Percentiles rank a stretch among this genome's conserved stretches.
Conservation (phyloP, 2,888 invertebrate genomes). For the Philereme transversata region DNA sequence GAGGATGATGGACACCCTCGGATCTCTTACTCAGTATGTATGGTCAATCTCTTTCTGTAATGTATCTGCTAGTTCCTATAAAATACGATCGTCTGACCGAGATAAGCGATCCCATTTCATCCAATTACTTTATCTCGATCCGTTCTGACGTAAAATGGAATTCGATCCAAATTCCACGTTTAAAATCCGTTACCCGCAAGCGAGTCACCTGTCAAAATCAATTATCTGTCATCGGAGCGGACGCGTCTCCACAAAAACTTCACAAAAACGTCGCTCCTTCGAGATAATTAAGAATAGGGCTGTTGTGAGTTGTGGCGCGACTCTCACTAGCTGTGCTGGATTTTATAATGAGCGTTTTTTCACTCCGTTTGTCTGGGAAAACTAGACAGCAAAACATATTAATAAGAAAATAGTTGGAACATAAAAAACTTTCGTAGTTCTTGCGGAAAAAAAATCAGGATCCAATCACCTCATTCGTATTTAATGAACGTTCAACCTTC, state of each 20-base stretch:
- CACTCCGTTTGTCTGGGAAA: slow-evolving; percentile 7
- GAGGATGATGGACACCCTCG: too few species aligned
- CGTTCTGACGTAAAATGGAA: slow-evolving; percentile 26
- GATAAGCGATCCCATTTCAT: slow-evolving; percentile 19
- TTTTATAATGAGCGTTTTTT: slow-evolving; percentile 16
- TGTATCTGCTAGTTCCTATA: not conserved
- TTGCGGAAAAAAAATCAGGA: slow-evolving; percentile 3
- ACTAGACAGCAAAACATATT: slow-evolving; percentile 4
- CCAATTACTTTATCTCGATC: slow-evolving; percentile 23
- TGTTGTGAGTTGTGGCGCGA: slow-evolving; percentile 15
- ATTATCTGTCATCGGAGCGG: slow-evolving; percentile 33
- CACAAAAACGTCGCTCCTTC: slow-evolving; percentile 27
- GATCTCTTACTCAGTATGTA: too few species aligned
- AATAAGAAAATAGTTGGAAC: slow-evolving; percentile 4
- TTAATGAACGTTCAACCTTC: slow-evolving; percentile 24
- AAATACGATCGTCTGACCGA: too few species aligned
- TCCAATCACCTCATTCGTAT: slow-evolving; percentile 19
- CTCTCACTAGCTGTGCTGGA: slow-evolving; percentile 11
- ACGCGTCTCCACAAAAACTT: slow-evolving; percentile 30
- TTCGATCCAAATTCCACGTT: slow-evolving; percentile 26
- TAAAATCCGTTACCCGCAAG: slow-evolving; percentile 31
- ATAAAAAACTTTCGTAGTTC: slow-evolving; percentile 8
- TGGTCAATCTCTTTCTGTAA: not conserved
- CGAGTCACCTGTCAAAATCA: slow-evolving; percentile 39
- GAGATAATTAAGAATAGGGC: slow-evolving; percentile 38